A percentile compares a stretch with the other conserved stretches of the same genome.
Conservation (phyloP, 2,888 invertebrate genomes). For the Diarsia mendica region DNA sequence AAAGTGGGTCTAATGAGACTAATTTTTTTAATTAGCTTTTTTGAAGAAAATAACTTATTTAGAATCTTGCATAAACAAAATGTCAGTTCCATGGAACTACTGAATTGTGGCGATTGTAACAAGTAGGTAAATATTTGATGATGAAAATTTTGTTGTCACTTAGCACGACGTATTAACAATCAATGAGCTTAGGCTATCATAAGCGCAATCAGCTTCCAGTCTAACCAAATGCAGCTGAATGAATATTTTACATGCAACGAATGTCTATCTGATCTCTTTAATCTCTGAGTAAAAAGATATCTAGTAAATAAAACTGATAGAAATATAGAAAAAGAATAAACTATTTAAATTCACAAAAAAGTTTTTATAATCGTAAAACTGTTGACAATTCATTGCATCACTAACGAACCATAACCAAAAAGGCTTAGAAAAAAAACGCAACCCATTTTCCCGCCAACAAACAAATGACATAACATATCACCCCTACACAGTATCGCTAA, state of each 20-base stretch:
- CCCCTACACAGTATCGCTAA: conserved; percentile 30
- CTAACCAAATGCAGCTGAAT: background rate
- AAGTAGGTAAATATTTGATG: background rate
- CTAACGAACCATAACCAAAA: conserved; percentile 25
- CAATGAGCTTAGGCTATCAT: background rate
- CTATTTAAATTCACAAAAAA: background rate
- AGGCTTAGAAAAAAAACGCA: background rate
- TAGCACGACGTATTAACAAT: background rate
- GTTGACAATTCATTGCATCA: conserved; percentile 2
- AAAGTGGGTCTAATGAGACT: too few relatives aligned
- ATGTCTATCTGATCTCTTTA: background rate
- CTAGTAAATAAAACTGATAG: too few relatives aligned
- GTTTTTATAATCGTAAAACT: background rate
- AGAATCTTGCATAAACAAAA: too few relatives aligned
- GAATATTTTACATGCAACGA: background rate
- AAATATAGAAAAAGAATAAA: background rate
- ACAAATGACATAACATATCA: conserved; percentile 15
- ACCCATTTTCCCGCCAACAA: conserved; percentile 30
- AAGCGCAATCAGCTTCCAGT: background rate
- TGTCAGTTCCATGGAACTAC: too few relatives aligned
- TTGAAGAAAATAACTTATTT: too few relatives aligned
- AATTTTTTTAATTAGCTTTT: too few relatives aligned
- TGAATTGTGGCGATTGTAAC: too few relatives aligned
- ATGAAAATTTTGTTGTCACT: background rate
- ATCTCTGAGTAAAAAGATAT: background rate